Base-by-base conservation (phyloP, 2,888 invertebrate genomes). In the Lepidocyrtinus sp. region DNA sequence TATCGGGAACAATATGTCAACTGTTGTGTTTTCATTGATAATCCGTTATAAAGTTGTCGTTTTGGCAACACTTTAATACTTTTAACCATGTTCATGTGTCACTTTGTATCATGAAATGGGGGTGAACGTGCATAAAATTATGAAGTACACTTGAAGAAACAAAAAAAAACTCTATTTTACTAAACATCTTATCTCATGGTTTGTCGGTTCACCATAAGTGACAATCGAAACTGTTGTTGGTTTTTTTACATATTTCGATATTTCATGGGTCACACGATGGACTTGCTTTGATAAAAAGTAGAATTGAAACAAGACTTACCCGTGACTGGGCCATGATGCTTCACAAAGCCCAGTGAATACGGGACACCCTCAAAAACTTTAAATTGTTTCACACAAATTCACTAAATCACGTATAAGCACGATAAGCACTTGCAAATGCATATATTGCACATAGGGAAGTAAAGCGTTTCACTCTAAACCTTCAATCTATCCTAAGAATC, bases 321-420 rank as follows among this genome's bases (percentile, higher is more conserved):
- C 94, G 93, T 92, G 94, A 94, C 93, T 94, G 94, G 92, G 94
- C 94, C 94, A 94, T 94, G 92, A 92, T 93, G 80, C 73, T 69
- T 78, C 78, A 79, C 73, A 69, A 63, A 79, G 78, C 78, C 78
- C 78, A 73, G 78, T 73, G 26, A 36, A 55, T 12, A 50, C 36
- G 72, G 72, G 72, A 24, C 63, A 63, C 63, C 63, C 25, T 22
- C 24, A 2, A 62, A 22, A 72, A 70, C 17, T 36, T 5, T 70
- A 45, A 45, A 50, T 46, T 50, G 22, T 67, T 26, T 21, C 17
- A 59, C 75, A 36, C 46, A 25, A 25, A 36, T 27, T 27, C 75
- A 75, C 75, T 65, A 74, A 46, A 67, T 67, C 75, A 75, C 75
- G n/a, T 45, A 24, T 62, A 26, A 12, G 64, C 74, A 74, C 74